Conservation (phyloP, 1,140 invertebrate genomes). For the Cheumatopsyche charites region DNA sequence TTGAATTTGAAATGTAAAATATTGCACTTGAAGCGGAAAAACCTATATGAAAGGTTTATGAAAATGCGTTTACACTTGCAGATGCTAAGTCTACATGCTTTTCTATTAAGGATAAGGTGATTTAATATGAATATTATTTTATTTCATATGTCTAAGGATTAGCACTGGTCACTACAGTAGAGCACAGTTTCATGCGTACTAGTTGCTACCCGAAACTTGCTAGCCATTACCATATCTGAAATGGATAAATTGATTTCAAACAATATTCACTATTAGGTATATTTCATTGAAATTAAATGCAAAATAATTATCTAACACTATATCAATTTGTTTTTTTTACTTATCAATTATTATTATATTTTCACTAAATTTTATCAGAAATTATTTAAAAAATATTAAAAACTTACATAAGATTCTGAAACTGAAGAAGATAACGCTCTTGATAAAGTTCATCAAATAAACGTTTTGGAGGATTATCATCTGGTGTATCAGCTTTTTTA, state of each 20-base stretch:
- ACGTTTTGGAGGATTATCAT: slow-evolving; percentile 47
- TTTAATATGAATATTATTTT: slow-evolving; percentile 22
- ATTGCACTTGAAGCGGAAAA: too few species aligned
- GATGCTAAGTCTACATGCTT: slow-evolving; percentile 46
- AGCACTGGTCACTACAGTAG: slow-evolving; percentile 43
- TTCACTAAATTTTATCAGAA: not conserved
- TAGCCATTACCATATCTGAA: slow-evolving; percentile 48
- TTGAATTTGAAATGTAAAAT: too few species aligned
- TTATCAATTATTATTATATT: not conserved
- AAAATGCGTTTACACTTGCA: too few species aligned
- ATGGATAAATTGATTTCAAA: slow-evolving; percentile 36
- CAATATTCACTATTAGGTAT: not conserved
- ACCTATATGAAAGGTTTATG: too few species aligned
- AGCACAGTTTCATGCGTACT: slow-evolving; percentile 47
- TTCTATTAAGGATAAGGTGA: slow-evolving; percentile 27
- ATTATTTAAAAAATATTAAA: slow-evolving; percentile 7
- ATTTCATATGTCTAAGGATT: slow-evolving; percentile 36
- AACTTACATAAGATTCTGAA: slow-evolving; percentile 59
- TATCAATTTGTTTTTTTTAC: not conserved
- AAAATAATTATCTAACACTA: not conserved
- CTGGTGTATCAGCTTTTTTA: not conserved
- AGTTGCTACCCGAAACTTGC: slow-evolving; percentile 46
- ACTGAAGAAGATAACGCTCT: slow-evolving; percentile 54
- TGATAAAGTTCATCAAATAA: slow-evolving; percentile 56
- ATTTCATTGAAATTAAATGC: not conserved